Evolutionary conservation across 2,113 vertebrate genomes (phyloP).

Genomic region (Syngnathus scovelli): DNA sequence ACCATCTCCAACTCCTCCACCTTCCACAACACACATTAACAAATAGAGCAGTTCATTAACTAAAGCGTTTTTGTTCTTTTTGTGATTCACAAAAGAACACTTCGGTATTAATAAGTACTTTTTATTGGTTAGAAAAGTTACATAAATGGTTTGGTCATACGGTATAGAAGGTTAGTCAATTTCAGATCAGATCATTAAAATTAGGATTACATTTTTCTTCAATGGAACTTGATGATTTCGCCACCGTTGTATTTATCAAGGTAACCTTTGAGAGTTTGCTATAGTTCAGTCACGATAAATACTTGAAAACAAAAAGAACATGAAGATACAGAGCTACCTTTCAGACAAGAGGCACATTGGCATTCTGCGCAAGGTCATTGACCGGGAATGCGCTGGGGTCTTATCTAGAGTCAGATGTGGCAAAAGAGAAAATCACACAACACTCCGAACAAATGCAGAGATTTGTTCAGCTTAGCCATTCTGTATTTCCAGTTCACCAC

Average conservation of each 20-base stretch:
- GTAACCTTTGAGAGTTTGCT: neutral
- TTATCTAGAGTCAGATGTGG: neutral
- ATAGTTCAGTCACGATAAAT: neutral
- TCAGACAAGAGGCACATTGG: slow-evolving; percentile 18
- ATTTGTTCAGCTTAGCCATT: neutral
- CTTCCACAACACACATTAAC: slow-evolving; percentile 11
- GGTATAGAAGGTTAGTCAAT: too few species aligned
- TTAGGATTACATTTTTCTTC: neutral
- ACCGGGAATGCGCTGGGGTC: neutral
- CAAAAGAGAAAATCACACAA: neutral
- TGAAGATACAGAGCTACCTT: slow-evolving; percentile 18
- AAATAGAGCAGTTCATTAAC: neutral
- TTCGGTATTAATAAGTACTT: too few species aligned
- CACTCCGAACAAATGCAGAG: too few species aligned
- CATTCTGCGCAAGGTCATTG: slow-evolving; percentile 23
- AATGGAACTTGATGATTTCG: too few species aligned
- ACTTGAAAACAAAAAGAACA: neutral
- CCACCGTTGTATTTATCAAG: too few species aligned
- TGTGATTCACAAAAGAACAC: too few species aligned
- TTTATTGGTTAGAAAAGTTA: too few species aligned
- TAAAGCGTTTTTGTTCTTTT: too few species aligned
- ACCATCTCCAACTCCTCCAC: slow-evolving; percentile 27
- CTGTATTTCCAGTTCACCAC: neutral
- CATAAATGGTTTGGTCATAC: too few species aligned
- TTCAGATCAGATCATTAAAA: neutral